phyloP scores from a whole-genome alignment of 1,140 invertebrate genomes.

The Diabrotica virgifera region DNA sequence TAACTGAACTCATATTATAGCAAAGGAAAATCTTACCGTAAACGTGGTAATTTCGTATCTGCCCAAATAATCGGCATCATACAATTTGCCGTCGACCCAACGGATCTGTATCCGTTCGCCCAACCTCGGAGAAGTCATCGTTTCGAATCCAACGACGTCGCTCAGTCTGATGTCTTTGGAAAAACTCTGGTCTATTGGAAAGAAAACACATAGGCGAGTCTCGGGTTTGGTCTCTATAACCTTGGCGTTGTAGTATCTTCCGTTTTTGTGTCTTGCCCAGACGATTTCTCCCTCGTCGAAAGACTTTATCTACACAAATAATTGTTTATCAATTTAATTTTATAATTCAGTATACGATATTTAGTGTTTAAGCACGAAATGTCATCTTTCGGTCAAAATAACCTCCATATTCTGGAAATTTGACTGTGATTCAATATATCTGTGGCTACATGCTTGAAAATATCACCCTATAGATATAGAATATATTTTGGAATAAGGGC shows the following conservation, averaged over 20 bases:
- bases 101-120: conserved; percentile 52
- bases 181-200: conserved; percentile 61
- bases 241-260: conserved; percentile 59
- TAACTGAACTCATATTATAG: too few species aligned
- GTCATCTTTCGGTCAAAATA: too few species aligned
- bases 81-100: conserved; percentile 61
- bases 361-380: too few species aligned
- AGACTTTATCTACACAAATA: neutral
- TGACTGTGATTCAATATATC: too few species aligned
- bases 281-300: conserved; percentile 46
- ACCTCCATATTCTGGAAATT: too few species aligned
- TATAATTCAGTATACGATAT: too few species aligned
- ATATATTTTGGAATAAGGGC: too few species aligned
- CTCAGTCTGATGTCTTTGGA: conserved; percentile 59
- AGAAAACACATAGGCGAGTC: conserved; percentile 60
- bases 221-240: conserved; percentile 53
- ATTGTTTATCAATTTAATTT: too few species aligned
- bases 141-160: conserved; percentile 47
- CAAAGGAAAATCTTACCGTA: conserved; percentile 48
- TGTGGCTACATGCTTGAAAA: too few species aligned
- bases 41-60: conserved; percentile 54
- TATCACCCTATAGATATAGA: too few species aligned
- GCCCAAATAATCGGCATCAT: conserved; percentile 59
- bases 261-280: conserved; percentile 64
- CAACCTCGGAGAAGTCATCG: conserved; percentile 20